Percentiles rank a stretch among this genome's conserved stretches.
Conservation (phyloP, 2,888 invertebrate genomes). For the Lasius fuliginosus region DNA sequence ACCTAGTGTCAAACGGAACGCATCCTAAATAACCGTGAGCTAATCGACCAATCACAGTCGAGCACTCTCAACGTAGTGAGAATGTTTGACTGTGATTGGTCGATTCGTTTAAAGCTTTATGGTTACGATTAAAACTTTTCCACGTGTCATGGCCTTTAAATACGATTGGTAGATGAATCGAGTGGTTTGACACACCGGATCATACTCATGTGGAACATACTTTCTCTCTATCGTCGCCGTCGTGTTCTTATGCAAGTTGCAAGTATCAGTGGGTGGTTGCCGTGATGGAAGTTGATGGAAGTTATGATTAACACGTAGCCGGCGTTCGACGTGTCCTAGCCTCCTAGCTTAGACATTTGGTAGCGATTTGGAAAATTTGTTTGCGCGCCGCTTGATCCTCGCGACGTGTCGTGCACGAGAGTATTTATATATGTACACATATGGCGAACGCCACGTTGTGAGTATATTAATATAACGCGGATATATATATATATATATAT, state of each 20-base stretch:
- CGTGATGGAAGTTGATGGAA: slow-evolving; percentile 60
- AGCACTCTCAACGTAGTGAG: too few relatives aligned
- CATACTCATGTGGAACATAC: slow-evolving; percentile 25
- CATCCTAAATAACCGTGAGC: too few relatives aligned
- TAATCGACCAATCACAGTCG: too few relatives aligned
- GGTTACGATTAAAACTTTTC: too few relatives aligned
- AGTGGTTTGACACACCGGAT: slow-evolving; percentile 50
- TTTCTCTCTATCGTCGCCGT: neutral
- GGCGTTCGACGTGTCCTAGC: slow-evolving; percentile 80
- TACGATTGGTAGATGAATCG: neutral
- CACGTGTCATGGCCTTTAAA: neutral
- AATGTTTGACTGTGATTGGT: too few relatives aligned
- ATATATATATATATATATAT: slow-evolving; percentile 9
- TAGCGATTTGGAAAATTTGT: slow-evolving; percentile 66
- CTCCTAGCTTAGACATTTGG: slow-evolving; percentile 68
- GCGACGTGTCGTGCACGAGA: slow-evolving; percentile 70
- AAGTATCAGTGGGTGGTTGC: slow-evolving; percentile 41
- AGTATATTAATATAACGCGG: slow-evolving; percentile 46
- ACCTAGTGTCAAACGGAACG: too few relatives aligned
- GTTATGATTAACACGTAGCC: slow-evolving; percentile 78
- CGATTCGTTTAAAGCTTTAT: too few relatives aligned
- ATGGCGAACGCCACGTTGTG: slow-evolving; percentile 66
- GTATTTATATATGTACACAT: slow-evolving; percentile 63
- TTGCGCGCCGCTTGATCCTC: slow-evolving; percentile 68
- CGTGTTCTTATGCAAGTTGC: slow-evolving; percentile 39